Conservation (phyloP, 2,113 vertebrate species). For the Irena cyanogastra region DNA sequence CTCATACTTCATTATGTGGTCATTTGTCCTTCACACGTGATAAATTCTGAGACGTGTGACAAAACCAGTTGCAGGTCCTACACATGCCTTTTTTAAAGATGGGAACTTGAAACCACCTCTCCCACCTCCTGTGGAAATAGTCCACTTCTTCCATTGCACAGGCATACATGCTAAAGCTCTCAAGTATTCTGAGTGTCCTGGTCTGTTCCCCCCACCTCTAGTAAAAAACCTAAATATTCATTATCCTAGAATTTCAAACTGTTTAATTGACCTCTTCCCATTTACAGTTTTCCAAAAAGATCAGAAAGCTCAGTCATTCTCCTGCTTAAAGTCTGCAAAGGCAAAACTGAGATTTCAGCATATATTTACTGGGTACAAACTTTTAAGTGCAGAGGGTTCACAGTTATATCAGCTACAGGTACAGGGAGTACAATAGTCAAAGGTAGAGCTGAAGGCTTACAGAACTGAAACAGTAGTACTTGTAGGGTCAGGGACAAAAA, state of each 20-base stretch:
- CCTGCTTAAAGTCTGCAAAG: not conserved
- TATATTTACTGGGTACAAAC: not conserved
- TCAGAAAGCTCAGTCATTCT: not conserved
- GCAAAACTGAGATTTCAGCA: not conserved
- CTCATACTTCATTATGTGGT: not conserved
- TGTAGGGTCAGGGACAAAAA: not conserved
- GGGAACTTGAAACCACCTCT: not conserved
- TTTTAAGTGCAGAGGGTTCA: not conserved
- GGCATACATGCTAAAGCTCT: not conserved
- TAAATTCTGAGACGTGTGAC: not conserved
- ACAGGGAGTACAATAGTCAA: not conserved
- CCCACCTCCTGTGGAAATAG: not conserved
- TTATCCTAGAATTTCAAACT: not conserved
- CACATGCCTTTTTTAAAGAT: not conserved
- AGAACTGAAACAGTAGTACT: not conserved
- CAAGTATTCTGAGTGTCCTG: not conserved
- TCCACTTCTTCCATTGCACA: not conserved
- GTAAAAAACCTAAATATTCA: not conserved
- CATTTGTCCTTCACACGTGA: not conserved
- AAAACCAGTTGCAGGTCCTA: not conserved
- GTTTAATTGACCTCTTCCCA: not conserved
- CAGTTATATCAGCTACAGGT: not conserved
- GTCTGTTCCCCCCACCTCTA: not conserved
- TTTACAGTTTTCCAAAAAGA: not conserved
- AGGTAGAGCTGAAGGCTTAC: not conserved